Base-by-base conservation (phyloP, 2,888 invertebrate genomes). In the Melanotus villosus region DNA sequence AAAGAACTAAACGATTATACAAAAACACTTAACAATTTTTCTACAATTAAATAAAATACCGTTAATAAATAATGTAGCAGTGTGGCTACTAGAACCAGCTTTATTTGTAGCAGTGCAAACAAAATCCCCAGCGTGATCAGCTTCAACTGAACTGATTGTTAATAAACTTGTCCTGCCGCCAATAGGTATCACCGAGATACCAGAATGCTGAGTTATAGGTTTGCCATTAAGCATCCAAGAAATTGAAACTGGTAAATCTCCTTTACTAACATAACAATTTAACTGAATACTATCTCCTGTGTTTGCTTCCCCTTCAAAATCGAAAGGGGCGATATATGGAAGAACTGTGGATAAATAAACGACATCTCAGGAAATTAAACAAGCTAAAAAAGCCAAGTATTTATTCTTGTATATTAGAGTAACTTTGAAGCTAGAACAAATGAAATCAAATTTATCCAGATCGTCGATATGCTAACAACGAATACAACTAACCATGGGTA, bases 211-310 rank as follows among this genome's bases (percentile, higher is more conserved):
- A 81, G 89, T 87, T 82, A 92, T 90, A 71, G 87, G 87, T 82
- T 86, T 83, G 75, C 89, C 86, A 83, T 94, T 92, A 82, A 92
- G 91, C 79, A 88, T 89, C 95, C 95, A 95, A 57, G 87, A 88
- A 67, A 95, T 90, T 74, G 88, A 88, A 68, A 95, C 87, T 56
- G 93, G 93, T 71, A 50, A 34, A 84, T 94, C 94, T 71, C 94
- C 93, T 84, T 92, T 91, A 71, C 89, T 89, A 52, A 91, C 89
- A 73, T 90, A 89, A 82, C 93, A 93, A 63, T 88, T 89, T 80
- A 90, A 87, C 80, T 90, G 90, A 47, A 90, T 89, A 50, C 89
- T 88, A 82, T 92, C 91, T 59, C 91, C 92, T 71, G 90, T 90
- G 82, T 90, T 90, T 50, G 86, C 84, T 54, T 86, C 86, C 30